Conservation (phyloP, 2,888 invertebrate species). For the Drosophila kuntzei region DNA sequence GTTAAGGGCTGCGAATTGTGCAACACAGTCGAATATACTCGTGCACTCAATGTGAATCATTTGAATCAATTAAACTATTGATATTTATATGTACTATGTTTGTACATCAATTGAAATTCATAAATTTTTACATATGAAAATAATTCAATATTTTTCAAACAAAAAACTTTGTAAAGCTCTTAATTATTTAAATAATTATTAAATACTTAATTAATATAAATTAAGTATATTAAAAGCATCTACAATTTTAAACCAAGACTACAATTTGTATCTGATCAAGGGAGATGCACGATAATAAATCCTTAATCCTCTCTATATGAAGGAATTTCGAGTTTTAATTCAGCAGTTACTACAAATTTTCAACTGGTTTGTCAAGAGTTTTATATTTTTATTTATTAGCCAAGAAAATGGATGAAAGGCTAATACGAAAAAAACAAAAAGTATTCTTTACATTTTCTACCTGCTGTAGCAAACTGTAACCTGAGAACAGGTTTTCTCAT, state of each 20-base stretch:
- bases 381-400: slow-evolving; percentile 28
- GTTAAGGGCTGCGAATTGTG: slow-evolving; percentile 26
- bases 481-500: slow-evolving; percentile 42
- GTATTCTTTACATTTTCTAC: slow-evolving; percentile 40
- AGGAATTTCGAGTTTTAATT: not conserved
- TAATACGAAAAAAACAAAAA: slow-evolving; percentile 32
- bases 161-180: no score
- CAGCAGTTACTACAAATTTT: slow-evolving; percentile 25
- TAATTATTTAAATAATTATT: no score
- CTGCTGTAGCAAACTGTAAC: slow-evolving; percentile 41
- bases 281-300: no score
- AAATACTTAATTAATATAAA: no score
- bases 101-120: slow-evolving; percentile 32
- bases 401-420: slow-evolving; percentile 31
- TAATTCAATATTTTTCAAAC: not conserved
- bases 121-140: not conserved
- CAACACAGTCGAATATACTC: slow-evolving; percentile 14
- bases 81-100: slow-evolving; percentile 1
- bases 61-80: slow-evolving; percentile 44
- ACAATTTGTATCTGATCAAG: no score
- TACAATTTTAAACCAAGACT: no score
- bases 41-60: slow-evolving; percentile 10
- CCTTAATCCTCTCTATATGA: no score
- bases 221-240: no score
- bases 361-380: slow-evolving; percentile 47